These are phyloP conservation scores for Penaeus monodon DNA, from an alignment of 2,888 invertebrate genomes.

Conservation along the genomic window DNA sequence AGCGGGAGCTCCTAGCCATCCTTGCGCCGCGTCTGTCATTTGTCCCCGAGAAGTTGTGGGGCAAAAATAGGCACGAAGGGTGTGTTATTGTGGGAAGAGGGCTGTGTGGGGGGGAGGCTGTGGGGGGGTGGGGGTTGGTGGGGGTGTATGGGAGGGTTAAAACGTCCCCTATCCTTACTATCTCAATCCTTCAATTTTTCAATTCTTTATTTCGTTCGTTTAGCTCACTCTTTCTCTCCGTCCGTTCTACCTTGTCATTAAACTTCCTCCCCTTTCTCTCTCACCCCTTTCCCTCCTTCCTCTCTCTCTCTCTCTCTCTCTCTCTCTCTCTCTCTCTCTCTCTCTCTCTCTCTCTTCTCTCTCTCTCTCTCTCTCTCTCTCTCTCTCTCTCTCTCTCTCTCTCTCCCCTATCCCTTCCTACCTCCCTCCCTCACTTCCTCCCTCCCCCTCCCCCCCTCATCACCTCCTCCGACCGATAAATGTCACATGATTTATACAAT, in stretches of 20 bases:
- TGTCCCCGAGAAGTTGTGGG: conserved; percentile 7
- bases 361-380: not conserved
- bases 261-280: not conserved
- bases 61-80: conserved; percentile 27
- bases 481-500: too few relatives aligned
- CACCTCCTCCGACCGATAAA: not conserved
- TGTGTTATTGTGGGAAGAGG: not conserved
- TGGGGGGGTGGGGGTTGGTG: not conserved
- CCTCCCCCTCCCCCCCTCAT: not conserved
- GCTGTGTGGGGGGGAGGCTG: not conserved
- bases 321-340: not conserved
- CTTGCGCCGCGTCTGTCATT: conserved; percentile 18
- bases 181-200: not conserved
- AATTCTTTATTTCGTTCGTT: not conserved
- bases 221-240: too few relatives aligned
- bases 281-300: not conserved
- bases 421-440: not conserved
- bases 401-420: not conserved
- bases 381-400: not conserved
- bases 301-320: too few relatives aligned
- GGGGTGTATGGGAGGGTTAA: not conserved
- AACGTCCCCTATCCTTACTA: not conserved
- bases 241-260: too few relatives aligned
- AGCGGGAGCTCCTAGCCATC: not conserved
- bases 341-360: not conserved